A percentile compares a stretch with the other conserved stretches of the same genome.
phyloP scores from a whole-genome alignment of 2,797 vertebrate species.

The Megaceryle alcyon region DNA sequence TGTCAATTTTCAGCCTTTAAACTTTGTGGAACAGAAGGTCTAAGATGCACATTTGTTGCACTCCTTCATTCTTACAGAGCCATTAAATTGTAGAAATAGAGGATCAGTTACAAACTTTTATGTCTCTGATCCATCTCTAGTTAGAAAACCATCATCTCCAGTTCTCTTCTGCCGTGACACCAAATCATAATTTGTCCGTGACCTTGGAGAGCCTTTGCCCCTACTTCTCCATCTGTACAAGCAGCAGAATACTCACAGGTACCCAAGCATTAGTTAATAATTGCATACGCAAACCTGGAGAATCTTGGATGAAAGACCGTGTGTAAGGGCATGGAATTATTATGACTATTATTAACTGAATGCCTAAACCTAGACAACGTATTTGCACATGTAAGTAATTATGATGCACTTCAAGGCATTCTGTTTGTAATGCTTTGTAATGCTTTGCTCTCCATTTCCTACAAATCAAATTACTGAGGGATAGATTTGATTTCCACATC shows the following conservation, averaged over 20 bases:
- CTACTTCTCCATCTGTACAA: neutral
- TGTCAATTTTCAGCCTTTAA: neutral
- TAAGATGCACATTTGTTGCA: neutral
- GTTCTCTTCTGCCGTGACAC: neutral
- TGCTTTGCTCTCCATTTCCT: slow-evolving; percentile 83
- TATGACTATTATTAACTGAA: slow-evolving; percentile 71
- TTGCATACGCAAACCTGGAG: slow-evolving; percentile 10
- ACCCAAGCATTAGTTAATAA: neutral
- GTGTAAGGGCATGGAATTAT: slow-evolving; percentile 43
- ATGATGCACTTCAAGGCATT: slow-evolving; percentile 83
- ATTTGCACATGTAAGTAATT: slow-evolving; percentile 85
- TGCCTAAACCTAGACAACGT: slow-evolving; percentile 76
- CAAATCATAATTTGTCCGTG: neutral
- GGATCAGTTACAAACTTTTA: neutral
- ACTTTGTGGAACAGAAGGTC: neutral
- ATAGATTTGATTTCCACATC: slow-evolving; percentile 84
- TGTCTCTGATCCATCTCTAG: neutral
- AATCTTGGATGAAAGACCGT: slow-evolving; percentile 14
- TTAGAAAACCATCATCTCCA: neutral
- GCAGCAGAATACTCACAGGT: neutral
- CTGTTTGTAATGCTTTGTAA: slow-evolving; percentile 81
- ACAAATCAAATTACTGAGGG: slow-evolving; percentile 83
- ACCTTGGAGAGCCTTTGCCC: neutral
- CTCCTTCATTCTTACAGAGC: neutral
- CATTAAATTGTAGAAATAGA: neutral